phyloP scores from a whole-genome alignment of 2,888 invertebrate genomes.

The Desoria tigrina region DNA sequence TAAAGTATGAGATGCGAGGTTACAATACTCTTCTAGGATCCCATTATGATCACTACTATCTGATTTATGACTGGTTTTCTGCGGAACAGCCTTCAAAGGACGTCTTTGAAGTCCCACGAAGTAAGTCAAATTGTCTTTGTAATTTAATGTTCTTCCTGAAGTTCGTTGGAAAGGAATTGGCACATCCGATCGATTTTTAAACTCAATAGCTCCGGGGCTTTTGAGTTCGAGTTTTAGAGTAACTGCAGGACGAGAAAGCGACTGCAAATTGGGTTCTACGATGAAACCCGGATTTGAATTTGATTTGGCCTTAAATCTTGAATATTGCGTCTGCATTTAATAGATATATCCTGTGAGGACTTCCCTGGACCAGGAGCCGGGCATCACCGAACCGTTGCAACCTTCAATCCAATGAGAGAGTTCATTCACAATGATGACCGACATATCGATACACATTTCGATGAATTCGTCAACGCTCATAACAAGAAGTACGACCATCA shows the following conservation, averaged over 20 bases:
- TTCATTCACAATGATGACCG: conserved; percentile 71
- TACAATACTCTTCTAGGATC: conserved; percentile 89
- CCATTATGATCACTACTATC: conserved; percentile 91
- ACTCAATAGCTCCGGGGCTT: too few species aligned
- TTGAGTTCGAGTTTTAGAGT: too few species aligned
- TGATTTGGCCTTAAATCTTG: too few species aligned
- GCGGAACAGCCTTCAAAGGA: conserved; percentile 69
- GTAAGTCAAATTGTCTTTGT: conserved; percentile 58
- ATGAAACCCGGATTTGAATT: too few species aligned
- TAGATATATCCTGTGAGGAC: conserved; percentile 69
- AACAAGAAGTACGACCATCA: conserved; percentile 67
- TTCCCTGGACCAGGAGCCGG: conserved; percentile 85
- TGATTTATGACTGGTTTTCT: conserved; percentile 70
- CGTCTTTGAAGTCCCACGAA: conserved; percentile 68
- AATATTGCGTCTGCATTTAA: too few species aligned
- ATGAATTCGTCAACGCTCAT: conserved; percentile 72
- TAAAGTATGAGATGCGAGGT: conserved; percentile 84
- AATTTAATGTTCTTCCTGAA: not conserved
- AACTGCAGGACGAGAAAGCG: too few species aligned
- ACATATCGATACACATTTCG: conserved; percentile 76
- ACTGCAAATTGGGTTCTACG: too few species aligned
- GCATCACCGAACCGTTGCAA: conserved; percentile 65
- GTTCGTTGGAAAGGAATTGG: too few species aligned
- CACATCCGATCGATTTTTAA: too few species aligned
- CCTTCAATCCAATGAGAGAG: conserved; percentile 92